Percentiles rank a stretch among this genome's conserved stretches.
Evolutionary conservation across 2,113 vertebrate species (phyloP).

Genomic region (Phainopepla nitens): DNA sequence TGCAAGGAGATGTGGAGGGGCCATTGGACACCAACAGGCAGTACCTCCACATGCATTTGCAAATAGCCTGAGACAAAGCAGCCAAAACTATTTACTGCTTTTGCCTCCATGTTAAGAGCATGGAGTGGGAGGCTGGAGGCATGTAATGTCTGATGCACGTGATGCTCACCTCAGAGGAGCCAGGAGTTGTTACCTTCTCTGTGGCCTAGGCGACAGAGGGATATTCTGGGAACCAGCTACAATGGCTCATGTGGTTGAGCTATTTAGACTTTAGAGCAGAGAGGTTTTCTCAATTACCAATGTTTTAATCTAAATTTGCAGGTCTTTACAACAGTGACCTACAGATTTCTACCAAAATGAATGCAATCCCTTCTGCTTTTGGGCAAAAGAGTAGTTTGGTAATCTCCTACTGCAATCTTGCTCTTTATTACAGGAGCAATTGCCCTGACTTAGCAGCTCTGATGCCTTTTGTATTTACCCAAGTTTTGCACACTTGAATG

Average conservation of each 20-base stretch:
- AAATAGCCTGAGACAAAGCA: neutral
- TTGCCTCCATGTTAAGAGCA: neutral
- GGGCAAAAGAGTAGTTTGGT: neutral
- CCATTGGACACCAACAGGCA: neutral
- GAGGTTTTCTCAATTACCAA: neutral
- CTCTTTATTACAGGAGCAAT: neutral
- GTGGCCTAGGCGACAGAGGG: neutral
- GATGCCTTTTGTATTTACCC: neutral
- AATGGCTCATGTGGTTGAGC: neutral
- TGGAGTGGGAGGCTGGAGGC: neutral
- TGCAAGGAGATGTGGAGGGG: neutral
- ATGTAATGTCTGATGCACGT: neutral
- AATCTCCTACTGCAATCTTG: neutral
- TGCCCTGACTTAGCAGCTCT: neutral
- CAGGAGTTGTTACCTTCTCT: neutral
- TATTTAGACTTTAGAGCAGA: neutral
- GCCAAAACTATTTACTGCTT: neutral
- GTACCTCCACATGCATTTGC: neutral
- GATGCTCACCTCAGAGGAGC: rapidly evolving
- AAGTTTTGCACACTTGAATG: neutral
- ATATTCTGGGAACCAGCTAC: neutral
- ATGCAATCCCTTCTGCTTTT: neutral
- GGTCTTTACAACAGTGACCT: neutral
- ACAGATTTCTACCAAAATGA: neutral
- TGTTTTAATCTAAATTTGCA: neutral